These are phyloP conservation scores for Kryptopterus vitreolus DNA, from an alignment of 2,797 vertebrate species.

Conservation along the genomic window DNA sequence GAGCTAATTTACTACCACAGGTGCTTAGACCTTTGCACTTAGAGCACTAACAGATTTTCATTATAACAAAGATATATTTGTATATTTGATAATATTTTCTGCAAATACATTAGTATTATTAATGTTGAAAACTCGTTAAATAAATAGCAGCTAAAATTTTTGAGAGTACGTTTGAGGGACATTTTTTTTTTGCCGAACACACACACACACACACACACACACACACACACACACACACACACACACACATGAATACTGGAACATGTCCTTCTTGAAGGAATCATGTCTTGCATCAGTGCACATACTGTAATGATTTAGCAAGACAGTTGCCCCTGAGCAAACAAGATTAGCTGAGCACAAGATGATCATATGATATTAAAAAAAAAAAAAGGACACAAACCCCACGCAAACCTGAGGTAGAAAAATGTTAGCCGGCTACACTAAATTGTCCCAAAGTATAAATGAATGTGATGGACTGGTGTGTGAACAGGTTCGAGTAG, in stretches of 20 bases:
- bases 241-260: not conserved
- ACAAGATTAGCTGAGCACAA: conserved; percentile 7
- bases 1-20: not conserved
- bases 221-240: not conserved
- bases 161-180: not conserved
- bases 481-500: not conserved
- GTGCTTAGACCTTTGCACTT: too few relatives aligned
- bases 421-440: not conserved
- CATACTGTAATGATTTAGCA: conserved; percentile 1
- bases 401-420: not conserved
- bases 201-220: not conserved
- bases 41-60: too few relatives aligned
- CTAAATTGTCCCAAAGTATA: not conserved
- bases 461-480: not conserved
- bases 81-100: not conserved
- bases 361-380: conserved; percentile 1
- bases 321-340: not conserved
- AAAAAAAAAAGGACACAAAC: not conserved
- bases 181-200: not conserved
- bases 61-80: too few relatives aligned
- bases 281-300: not conserved
- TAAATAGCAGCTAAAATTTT: not conserved
- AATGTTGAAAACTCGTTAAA: not conserved
- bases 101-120: not conserved
- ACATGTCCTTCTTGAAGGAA: not conserved